Evolutionary conservation across 1,140 invertebrate species (phyloP).

Genomic region (Contarinia nasturtii): DNA sequence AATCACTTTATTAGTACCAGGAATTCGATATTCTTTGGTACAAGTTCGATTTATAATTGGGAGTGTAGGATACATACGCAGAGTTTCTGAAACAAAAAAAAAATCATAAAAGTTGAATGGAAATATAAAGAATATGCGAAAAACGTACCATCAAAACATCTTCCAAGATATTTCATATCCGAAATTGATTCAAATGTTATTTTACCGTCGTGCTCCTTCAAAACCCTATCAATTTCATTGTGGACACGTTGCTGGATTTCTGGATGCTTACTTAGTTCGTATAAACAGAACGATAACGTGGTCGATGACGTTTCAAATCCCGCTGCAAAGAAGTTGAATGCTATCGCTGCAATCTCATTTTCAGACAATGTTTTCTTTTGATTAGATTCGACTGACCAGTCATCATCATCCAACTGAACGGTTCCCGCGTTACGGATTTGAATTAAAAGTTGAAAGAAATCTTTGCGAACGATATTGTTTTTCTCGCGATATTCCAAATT

Average conservation of each 20-base stretch:
- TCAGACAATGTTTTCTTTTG: neutral
- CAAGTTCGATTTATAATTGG: neutral
- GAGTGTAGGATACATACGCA: slow-evolving; percentile 17
- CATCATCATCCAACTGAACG: slow-evolving; percentile 4
- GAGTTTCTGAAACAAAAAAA: slow-evolving; percentile 2
- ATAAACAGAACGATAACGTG: slow-evolving; percentile 25
- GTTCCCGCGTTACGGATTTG: slow-evolving; percentile 24
- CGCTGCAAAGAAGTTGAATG: neutral
- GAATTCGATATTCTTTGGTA: slow-evolving; percentile 26
- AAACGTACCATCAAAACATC: slow-evolving; percentile 21
- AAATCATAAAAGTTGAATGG: neutral
- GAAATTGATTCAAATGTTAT: slow-evolving; percentile 28
- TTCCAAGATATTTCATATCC: slow-evolving; percentile 28
- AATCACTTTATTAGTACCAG: slow-evolving; percentile 23
- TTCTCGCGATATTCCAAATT: slow-evolving; percentile 27
- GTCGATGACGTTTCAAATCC: slow-evolving; percentile 41
- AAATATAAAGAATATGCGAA: neutral
- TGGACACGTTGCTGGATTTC: slow-evolving; percentile 32
- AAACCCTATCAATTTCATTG: slow-evolving; percentile 29
- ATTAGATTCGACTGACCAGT: neutral
- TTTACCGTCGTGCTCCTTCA: slow-evolving; percentile 21
- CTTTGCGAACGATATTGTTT: slow-evolving; percentile 21
- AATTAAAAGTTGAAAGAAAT: slow-evolving; percentile 30
- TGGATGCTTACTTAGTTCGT: slow-evolving; percentile 31
- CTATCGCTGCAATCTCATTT: slow-evolving; percentile 1